phyloP scores from a whole-genome alignment of 2,797 vertebrate genomes.

The Darevskia nairensis region DNA sequence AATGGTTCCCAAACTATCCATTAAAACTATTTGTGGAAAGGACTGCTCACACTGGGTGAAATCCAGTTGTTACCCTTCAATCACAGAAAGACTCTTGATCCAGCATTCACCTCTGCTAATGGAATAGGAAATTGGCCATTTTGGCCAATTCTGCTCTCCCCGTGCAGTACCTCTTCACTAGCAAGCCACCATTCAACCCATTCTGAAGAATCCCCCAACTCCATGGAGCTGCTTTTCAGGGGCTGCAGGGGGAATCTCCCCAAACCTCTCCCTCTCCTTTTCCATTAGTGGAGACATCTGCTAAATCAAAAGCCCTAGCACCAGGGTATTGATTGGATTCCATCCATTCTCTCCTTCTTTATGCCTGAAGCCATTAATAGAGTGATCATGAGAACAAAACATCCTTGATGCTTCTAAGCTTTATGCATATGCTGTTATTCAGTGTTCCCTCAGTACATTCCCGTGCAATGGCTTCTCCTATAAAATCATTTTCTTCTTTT shows the following conservation, averaged over 20 bases:
- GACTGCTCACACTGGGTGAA: background rate
- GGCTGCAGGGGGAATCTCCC: background rate
- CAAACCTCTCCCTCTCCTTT: background rate
- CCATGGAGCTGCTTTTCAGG: too few relatives aligned
- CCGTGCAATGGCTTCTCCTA: slow-evolving; percentile 35
- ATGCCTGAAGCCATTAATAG: slow-evolving; percentile 26
- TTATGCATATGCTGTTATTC: slow-evolving; percentile 22
- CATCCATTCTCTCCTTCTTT: slow-evolving; percentile 25
- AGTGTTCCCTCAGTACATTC: slow-evolving; percentile 54
- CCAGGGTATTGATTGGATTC: background rate
- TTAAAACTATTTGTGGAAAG: background rate
- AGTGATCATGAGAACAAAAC: slow-evolving; percentile 45
- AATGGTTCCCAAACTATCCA: too few relatives aligned
- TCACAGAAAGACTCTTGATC: too few relatives aligned
- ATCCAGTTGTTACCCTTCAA: too few relatives aligned
- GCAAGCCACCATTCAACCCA: too few relatives aligned
- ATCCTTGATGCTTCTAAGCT: slow-evolving; percentile 28
- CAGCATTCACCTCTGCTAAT: too few relatives aligned
- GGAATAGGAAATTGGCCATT: too few relatives aligned
- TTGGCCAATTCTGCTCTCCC: too few relatives aligned
- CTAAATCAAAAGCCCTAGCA: too few relatives aligned
- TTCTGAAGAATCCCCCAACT: too few relatives aligned
- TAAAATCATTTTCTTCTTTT: slow-evolving; percentile 44
- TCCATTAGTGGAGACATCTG: too few relatives aligned
- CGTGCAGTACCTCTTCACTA: too few relatives aligned